phyloP scores from a whole-genome alignment of 1,140 invertebrate species.

The Proales similis region DNA sequence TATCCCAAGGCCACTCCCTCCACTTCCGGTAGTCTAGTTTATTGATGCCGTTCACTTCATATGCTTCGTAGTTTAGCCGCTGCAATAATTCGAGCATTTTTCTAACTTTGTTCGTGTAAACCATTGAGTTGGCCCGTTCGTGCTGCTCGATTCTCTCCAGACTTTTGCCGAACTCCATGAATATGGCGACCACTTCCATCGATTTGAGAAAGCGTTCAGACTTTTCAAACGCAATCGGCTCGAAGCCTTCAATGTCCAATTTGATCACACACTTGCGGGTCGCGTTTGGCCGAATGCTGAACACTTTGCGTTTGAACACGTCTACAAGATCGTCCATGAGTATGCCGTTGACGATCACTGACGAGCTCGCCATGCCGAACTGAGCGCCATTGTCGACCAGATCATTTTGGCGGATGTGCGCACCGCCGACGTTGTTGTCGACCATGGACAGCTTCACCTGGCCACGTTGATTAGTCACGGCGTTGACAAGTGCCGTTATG shows the following conservation, averaged over 20 bases:
- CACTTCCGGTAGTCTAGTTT: conserved; percentile 12
- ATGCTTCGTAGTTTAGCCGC: conserved; percentile 22
- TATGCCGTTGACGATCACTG: conserved; percentile 16
- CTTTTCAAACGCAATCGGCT: conserved; percentile 19
- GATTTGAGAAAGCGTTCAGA: neutral
- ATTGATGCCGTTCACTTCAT: conserved; percentile 34
- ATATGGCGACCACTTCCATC: neutral
- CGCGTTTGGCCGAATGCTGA: neutral
- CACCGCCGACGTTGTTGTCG: conserved; percentile 22
- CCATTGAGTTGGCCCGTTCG: neutral
- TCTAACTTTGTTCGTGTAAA: neutral
- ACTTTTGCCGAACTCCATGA: conserved; percentile 33
- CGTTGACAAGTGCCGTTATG: conserved; percentile 8
- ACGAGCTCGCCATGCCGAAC: neutral
- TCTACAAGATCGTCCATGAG: conserved; percentile 5
- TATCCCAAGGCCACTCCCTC: conserved; percentile 37
- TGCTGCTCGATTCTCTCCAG: conserved; percentile 12
- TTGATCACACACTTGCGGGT: conserved; percentile 22
- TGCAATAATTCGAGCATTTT: conserved; percentile 11
- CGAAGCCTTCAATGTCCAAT: conserved; percentile 29
- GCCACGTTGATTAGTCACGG: neutral
- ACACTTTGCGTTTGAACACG: conserved; percentile 5
- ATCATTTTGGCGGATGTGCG: neutral
- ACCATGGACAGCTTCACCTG: conserved; percentile 10
- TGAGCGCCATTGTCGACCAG: neutral